phyloP scores from a whole-genome alignment of 2,888 invertebrate genomes.

The Drosophila nr. perissopoda region DNA sequence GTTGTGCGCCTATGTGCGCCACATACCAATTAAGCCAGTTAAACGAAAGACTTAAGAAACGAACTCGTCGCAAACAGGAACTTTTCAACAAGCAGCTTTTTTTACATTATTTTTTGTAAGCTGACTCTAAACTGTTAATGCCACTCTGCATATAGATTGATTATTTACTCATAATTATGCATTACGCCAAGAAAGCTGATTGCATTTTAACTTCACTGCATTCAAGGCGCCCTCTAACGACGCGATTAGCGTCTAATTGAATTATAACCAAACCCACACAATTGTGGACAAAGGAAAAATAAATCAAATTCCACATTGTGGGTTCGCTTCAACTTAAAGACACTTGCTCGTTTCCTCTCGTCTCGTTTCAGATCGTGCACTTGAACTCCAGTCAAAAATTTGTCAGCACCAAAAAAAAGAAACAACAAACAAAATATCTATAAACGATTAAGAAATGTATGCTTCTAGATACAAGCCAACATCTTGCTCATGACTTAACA shows the following conservation, averaged over 20 bases:
- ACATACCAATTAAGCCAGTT: conserved; percentile 49
- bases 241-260: conserved; percentile 71
- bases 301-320: conserved; percentile 34
- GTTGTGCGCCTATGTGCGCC: conserved; percentile 33
- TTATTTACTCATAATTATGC: conserved; percentile 51
- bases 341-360: conserved; percentile 12
- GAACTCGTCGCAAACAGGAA: conserved; percentile 76
- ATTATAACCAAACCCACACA: conserved; percentile 64
- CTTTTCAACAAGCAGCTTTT: conserved; percentile 57
- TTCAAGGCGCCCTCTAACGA: conserved; percentile 60
- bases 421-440: background rate
- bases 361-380: conserved; percentile 51
- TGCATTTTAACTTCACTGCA: conserved; percentile 53
- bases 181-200: conserved; percentile 41
- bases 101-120: conserved; percentile 41
- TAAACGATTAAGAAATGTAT: conserved; percentile 20
- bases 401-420: conserved; percentile 7
- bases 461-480: conserved; percentile 19
- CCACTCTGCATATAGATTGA: conserved; percentile 76
- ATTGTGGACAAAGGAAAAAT: conserved; percentile 37
- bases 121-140: conserved; percentile 58
- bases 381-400: conserved; percentile 53
- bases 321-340: conserved; percentile 47
- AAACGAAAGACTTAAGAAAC: conserved; percentile 78
- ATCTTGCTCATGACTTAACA: conserved; percentile 46